Base-by-base conservation (phyloP, 2,797 vertebrate species). In the Bothrops alternatus region DNA sequence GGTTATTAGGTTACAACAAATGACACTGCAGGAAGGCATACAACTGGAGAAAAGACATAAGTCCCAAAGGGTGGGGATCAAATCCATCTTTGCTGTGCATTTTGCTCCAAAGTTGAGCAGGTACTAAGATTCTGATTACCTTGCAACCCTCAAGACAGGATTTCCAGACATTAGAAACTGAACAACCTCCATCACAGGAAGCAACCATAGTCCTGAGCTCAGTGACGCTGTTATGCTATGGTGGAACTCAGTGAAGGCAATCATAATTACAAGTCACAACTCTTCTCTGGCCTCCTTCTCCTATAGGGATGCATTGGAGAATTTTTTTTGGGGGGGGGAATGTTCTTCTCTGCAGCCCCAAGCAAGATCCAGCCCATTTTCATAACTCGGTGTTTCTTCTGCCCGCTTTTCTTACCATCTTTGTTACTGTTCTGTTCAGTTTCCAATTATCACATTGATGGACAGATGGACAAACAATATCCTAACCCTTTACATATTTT, bases 11-110 rank as follows among this genome's bases (percentile, higher is more conserved):
- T 65, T 63, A 2, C 6, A 13, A 92, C 93, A 1, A 0, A 93
- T 87, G 92, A 16, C 91, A 82, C 90, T 25, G 56, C 56, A 88
- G 88, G 85, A 88, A 78, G 92, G 78, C 94, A 42, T 0, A 87
- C 4, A 55, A 42, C 14, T 63, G 26, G 50, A 69, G 18, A 32
- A 82, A 55, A 88, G 55, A 55, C 57, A 91, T 42, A 61, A 42
- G 26, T 37, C 65, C 78, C 37, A 61, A 12, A 57, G 37, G 60
- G 26, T 16, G 23, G 28, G 18, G 53, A 37, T 42, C 16, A 42
- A 55, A 50, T 37, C 8, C 47, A 63, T 63, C 85, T 56, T n/a
- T 87, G 58, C 28, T 85, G 63, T 73, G 60, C 32, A n/a, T 53
- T 25, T 57, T 65, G 23, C 6, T 63, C 73, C 47, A 90, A 92